Percentiles rank a stretch among this genome's conserved stretches.
These are phyloP conservation scores for Euplagia quadripunctaria DNA, from an alignment of 2,888 invertebrate species.

Conservation along the genomic window DNA sequence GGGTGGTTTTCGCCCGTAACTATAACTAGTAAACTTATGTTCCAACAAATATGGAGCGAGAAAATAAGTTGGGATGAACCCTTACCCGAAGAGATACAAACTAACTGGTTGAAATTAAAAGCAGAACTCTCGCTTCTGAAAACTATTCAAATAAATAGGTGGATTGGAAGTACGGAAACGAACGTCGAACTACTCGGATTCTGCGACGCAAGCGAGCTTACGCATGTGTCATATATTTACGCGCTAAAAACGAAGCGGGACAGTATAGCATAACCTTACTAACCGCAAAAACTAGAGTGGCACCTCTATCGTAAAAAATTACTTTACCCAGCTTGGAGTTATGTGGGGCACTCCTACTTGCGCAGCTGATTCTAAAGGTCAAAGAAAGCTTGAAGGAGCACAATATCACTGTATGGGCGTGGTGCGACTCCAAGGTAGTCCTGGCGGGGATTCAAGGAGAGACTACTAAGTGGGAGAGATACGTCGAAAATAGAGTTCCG, in stretches of 20 bases:
- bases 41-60: no score
- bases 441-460: constrained; percentile 18
- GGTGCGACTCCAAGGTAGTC: constrained; percentile 23
- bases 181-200: constrained; percentile 37
- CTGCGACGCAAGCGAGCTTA: constrained; percentile 43
- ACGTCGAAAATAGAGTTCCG: constrained; percentile 17
- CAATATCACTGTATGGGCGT: constrained; percentile 20
- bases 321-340: constrained; percentile 40
- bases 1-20: no score
- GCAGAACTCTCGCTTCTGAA: no score
- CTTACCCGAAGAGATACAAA: no score
- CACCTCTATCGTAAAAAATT: constrained; percentile 28
- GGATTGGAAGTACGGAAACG: neutral
- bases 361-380: constrained; percentile 19
- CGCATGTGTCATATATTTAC: constrained; percentile 30
- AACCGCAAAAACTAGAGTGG: constrained; percentile 40
- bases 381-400: neutral
- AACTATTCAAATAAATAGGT: constrained; percentile 5
- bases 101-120: no score
- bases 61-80: no score
- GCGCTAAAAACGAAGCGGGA: neutral
- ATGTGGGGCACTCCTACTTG: constrained; percentile 31
- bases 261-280: constrained; percentile 14
- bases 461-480: constrained; percentile 14
- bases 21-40: no score